These are phyloP conservation scores for Oryctes rhinoceros DNA, from an alignment of 1,140 invertebrate genomes.

Conservation along the genomic window DNA sequence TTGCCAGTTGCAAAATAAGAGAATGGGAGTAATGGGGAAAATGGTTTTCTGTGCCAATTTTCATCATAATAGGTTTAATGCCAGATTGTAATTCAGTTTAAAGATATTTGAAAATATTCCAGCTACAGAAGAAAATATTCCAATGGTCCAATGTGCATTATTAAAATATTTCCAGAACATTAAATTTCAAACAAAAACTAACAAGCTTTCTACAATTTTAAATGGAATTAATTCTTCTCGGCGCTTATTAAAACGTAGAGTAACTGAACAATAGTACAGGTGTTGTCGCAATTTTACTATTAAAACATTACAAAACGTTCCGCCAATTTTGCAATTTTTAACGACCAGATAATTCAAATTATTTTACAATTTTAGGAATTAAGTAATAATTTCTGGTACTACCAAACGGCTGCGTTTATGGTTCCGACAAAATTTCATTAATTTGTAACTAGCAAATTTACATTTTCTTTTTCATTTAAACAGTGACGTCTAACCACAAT, in stretches of 20 bases:
- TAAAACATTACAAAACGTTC: slow-evolving; percentile 10
- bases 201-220: background rate
- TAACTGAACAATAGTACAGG: slow-evolving; percentile 43
- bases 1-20: too few relatives aligned
- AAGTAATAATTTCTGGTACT: background rate
- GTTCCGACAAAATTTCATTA: background rate
- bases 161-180: background rate
- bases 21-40: too few relatives aligned
- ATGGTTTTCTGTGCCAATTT: too few relatives aligned
- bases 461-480: background rate
- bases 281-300: background rate
- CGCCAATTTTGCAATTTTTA: background rate
- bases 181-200: background rate
- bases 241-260: slow-evolving; percentile 39
- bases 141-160: background rate
- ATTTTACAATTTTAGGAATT: background rate
- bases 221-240: background rate
- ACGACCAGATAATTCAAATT: background rate
- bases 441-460: background rate
- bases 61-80: too few relatives aligned
- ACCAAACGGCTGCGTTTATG: background rate
- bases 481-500: background rate
- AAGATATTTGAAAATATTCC: too few relatives aligned
- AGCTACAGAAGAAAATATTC: background rate
- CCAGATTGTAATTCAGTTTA: too few relatives aligned